Conservation (phyloP, 2,888 invertebrate genomes). For the Tetranychus truncatus region DNA sequence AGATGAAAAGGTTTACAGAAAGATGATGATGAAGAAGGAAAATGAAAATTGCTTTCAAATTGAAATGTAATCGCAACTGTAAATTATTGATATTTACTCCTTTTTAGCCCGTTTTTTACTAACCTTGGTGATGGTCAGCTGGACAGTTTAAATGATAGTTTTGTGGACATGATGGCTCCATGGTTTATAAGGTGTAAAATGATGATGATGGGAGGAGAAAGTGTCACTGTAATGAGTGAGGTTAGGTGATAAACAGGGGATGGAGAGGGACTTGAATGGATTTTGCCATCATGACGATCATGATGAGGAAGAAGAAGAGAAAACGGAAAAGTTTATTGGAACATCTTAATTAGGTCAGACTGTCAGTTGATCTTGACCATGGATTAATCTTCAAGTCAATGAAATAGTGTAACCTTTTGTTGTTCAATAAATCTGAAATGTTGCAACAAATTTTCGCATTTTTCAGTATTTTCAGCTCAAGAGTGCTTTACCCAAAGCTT, state of each 20-base stretch:
- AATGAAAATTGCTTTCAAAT: no score
- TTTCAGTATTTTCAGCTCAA: not conserved
- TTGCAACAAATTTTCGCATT: not conserved
- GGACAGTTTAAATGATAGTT: no score
- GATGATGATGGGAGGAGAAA: no score
- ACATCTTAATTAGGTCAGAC: not conserved
- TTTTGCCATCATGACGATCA: not conserved
- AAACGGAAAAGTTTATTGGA: not conserved
- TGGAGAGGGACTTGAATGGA: not conserved
- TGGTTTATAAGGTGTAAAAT: no score
- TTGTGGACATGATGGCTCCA: no score
- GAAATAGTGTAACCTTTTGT: not conserved
- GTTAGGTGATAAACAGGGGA: not conserved
- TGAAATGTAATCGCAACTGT: no score
- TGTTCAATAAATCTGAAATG: not conserved
- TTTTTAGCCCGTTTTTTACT: no score
- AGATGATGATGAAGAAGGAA: no score
- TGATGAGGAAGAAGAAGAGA: not conserved
- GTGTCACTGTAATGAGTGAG: not conserved
- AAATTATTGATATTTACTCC: no score
- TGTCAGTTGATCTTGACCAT: slow-evolving; percentile 1
- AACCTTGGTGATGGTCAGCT: no score
- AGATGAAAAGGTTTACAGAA: no score
- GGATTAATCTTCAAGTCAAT: not conserved
- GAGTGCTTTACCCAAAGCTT: no score